These are phyloP conservation scores for Myripristis murdjan DNA, from an alignment of 2,797 vertebrate species.

Conservation along the genomic window DNA sequence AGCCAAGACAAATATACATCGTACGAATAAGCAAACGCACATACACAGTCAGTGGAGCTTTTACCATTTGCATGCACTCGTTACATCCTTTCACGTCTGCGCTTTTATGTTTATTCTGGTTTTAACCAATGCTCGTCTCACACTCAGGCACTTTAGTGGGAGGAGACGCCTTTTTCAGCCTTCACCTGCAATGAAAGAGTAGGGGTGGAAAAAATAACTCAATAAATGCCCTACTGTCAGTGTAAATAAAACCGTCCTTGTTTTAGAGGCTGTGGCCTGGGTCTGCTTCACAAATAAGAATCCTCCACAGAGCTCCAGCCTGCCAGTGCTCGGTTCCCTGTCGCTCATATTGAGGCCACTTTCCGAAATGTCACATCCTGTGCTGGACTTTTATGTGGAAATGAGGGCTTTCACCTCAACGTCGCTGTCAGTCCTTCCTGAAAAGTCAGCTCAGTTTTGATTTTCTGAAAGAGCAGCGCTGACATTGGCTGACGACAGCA, in stretches of 20 bases:
- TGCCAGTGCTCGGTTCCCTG: background rate
- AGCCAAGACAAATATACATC: conserved; percentile 4
- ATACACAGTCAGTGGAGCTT: background rate
- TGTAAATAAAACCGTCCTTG: conserved; percentile 29
- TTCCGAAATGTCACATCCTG: conserved; percentile 53
- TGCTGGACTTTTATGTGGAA: conserved; percentile 36
- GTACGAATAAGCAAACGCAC: conserved; percentile 1
- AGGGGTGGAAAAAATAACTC: conserved; percentile 45
- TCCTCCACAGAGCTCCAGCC: conserved; percentile 3
- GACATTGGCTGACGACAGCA: conserved; percentile 19
- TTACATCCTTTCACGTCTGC: background rate
- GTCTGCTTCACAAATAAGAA: conserved; percentile 13
- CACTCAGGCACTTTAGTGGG: conserved; percentile 11
- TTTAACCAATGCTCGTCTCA: conserved; percentile 12
- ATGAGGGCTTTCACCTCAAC: conserved; percentile 11
- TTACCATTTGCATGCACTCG: background rate
- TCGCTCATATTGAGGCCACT: conserved; percentile 34
- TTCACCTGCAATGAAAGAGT: conserved; percentile 3
- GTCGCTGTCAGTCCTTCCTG: conserved; percentile 20
- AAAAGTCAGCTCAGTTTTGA: conserved; percentile 19
- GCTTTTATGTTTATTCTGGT: conserved; percentile 9
- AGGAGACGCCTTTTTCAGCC: conserved; percentile 23
- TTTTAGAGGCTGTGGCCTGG: background rate
- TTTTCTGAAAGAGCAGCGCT: background rate
- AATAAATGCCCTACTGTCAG: conserved; percentile 41